Conservation (phyloP, 2,888 invertebrate genomes). For the Cantharis rufa region DNA sequence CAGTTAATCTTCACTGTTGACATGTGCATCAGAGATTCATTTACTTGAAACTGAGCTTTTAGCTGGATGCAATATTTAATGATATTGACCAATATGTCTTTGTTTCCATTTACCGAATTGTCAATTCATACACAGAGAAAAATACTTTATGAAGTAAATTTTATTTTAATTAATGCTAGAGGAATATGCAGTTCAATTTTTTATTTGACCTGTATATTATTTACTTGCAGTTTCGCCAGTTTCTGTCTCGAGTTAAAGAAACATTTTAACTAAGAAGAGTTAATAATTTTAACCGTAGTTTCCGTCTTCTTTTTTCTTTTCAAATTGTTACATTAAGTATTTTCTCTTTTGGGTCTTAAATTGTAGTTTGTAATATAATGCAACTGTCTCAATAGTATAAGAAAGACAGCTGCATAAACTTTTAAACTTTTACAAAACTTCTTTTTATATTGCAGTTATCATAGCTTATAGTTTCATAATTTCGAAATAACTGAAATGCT, state of each 20-base stretch:
- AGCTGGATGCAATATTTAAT: not conserved
- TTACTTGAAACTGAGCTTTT: not conserved
- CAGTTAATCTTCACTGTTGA: not conserved
- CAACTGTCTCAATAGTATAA: not conserved
- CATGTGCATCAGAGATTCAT: not conserved
- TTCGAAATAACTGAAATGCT: not conserved
- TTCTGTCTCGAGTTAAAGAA: not conserved
- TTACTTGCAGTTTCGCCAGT: too few species aligned
- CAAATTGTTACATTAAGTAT: not conserved
- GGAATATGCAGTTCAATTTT: too few species aligned
- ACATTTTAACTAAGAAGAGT: not conserved
- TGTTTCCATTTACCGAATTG: not conserved
- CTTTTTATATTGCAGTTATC: not conserved
- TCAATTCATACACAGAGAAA: not conserved
- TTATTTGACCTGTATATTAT: not conserved
- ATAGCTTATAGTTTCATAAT: not conserved
- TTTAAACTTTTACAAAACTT: not conserved
- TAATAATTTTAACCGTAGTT: not conserved
- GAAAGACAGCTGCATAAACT: not conserved
- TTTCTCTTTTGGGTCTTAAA: not conserved
- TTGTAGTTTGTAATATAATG: not conserved
- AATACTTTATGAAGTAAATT: too few species aligned
- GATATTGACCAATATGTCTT: not conserved
- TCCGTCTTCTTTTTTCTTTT: not conserved
- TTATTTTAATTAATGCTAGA: too few species aligned